A percentile compares a stretch with the other conserved stretches of the same genome.
These are phyloP conservation scores for Lichenostomus cassidix DNA, from an alignment of 2,113 vertebrate species.

Conservation along the genomic window DNA sequence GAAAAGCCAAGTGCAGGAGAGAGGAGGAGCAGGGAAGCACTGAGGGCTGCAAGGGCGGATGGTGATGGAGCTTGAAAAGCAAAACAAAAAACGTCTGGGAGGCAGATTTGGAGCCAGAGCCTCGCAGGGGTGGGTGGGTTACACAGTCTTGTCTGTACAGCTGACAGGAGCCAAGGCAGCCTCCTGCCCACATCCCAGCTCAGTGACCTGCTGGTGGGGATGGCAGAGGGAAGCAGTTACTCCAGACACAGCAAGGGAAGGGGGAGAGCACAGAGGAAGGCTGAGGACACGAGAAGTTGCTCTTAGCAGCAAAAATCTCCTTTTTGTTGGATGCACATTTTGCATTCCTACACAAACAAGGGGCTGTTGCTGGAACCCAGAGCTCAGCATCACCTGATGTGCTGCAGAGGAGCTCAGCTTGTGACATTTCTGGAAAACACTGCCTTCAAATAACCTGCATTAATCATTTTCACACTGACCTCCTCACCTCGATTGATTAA, in stretches of 20 bases:
- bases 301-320: not conserved
- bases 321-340: not conserved
- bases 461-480: constrained; percentile 65
- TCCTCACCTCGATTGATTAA: constrained; percentile 61
- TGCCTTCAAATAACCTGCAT: constrained; percentile 58
- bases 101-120: not conserved
- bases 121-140: not conserved
- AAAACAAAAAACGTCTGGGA: not conserved
- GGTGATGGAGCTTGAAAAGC: not conserved
- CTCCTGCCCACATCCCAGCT: not conserved
- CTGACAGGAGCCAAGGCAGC: not conserved
- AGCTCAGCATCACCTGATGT: not conserved
- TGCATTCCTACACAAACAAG: not conserved
- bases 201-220: not conserved
- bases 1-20: not conserved
- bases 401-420: not conserved
- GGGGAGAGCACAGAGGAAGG: not conserved
- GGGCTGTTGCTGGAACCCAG: not conserved
- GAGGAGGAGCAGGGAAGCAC: not conserved
- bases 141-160: not conserved
- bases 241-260: not conserved
- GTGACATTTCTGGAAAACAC: constrained; percentile 61
- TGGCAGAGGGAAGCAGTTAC: not conserved
- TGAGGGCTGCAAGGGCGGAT: not conserved
- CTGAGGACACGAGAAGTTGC: not conserved